Percentiles rank a stretch among this genome's conserved stretches.
phyloP scores from a whole-genome alignment of 2,113 vertebrate species.

The Atherinomorus stipes region DNA sequence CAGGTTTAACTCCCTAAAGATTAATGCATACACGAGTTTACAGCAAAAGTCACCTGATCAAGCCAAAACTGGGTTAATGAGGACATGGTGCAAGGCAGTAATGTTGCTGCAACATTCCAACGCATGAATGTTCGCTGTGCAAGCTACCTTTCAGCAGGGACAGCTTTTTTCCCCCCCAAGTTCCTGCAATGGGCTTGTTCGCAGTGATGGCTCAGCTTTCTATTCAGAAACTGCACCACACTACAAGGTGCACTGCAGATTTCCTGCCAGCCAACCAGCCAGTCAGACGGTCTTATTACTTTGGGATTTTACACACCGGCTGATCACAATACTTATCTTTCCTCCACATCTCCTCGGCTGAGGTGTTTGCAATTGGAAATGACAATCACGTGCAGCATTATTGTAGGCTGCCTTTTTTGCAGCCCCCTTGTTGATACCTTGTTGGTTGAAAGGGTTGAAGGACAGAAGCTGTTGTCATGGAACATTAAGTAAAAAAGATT shows the following conservation, averaged over 20 bases:
- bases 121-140: slow-evolving; percentile 59
- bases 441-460: slow-evolving; percentile 37
- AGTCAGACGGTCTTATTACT: slow-evolving; percentile 72
- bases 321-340: slow-evolving; percentile 75
- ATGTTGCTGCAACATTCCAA: slow-evolving; percentile 70
- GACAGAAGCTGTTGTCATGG: slow-evolving; percentile 39
- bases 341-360: slow-evolving; percentile 67
- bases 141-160: slow-evolving; percentile 66
- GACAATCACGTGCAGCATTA: slow-evolving; percentile 69
- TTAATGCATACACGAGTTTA: slow-evolving; percentile 46
- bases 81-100: slow-evolving; percentile 67
- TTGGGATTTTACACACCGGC: slow-evolving; percentile 74
- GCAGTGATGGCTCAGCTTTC: slow-evolving; percentile 81
- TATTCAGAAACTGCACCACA: slow-evolving; percentile 75
- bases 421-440: slow-evolving; percentile 35
- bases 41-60: slow-evolving; percentile 67
- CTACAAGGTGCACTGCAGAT: slow-evolving; percentile 82
- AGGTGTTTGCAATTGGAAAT: slow-evolving; percentile 71
- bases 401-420: slow-evolving; percentile 40
- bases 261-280: slow-evolving; percentile 64
- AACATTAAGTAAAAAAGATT: slow-evolving; percentile 33
- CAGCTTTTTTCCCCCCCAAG: slow-evolving; percentile 52
- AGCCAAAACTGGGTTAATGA: slow-evolving; percentile 75
- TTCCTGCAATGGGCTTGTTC: slow-evolving; percentile 75
- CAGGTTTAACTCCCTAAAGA: slow-evolving; percentile 65